Evolutionary conservation across 2,888 invertebrate genomes (phyloP).

Genomic region (Dendrolimus houi): DNA sequence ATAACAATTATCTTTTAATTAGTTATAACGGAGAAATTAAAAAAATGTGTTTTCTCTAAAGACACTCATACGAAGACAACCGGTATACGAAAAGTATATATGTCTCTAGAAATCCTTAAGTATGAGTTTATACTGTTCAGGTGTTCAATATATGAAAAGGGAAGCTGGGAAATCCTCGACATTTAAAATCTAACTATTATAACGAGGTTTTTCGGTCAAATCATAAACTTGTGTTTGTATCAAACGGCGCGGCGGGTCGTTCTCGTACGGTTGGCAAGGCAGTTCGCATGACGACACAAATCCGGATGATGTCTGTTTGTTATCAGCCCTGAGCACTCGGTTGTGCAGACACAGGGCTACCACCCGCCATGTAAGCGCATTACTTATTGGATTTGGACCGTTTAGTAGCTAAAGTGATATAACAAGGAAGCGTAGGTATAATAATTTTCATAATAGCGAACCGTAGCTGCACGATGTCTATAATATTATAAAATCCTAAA

Average conservation of each 20-base stretch:
- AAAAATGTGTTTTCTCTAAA: no score
- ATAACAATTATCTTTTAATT: no score
- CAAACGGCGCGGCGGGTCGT: not conserved
- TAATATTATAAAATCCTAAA: no score
- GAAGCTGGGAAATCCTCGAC: not conserved
- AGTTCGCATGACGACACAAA: constrained; percentile 70
- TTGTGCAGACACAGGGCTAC: constrained; percentile 51
- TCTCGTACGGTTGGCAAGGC: constrained; percentile 11
- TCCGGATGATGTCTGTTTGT: constrained; percentile 75
- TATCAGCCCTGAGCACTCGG: constrained; percentile 71
- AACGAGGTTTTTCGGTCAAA: not conserved
- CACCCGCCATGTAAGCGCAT: constrained; percentile 52
- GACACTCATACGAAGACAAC: no score
- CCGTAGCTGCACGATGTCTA: no score
- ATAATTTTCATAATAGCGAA: no score
- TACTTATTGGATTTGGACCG: constrained; percentile 52
- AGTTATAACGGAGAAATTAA: no score
- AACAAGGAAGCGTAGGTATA: constrained; percentile 2
- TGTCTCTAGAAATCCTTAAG: no score
- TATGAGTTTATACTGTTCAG: no score
- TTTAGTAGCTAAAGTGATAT: constrained; percentile 26
- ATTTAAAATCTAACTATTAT: not conserved
- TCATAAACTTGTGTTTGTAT: not conserved
- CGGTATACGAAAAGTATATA: no score
- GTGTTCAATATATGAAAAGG: no score